These are phyloP conservation scores for Drosophila longiperda DNA, from an alignment of 2,888 invertebrate species.

Conservation along the genomic window DNA sequence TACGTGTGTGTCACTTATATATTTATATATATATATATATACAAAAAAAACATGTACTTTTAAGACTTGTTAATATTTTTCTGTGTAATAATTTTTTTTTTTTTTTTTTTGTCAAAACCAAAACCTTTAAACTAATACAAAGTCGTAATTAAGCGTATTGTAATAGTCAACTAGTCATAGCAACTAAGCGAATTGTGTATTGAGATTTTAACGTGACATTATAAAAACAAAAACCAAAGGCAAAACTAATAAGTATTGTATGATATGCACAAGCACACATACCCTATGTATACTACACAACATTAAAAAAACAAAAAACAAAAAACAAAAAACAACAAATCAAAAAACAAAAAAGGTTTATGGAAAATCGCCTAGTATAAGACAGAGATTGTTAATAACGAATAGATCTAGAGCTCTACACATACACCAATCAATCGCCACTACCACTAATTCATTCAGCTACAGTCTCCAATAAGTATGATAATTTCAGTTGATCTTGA, in stretches of 20 bases:
- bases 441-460: conserved; percentile 6
- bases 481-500: conserved; percentile 15
- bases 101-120: conserved; percentile 42
- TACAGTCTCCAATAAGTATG: conserved; percentile 7
- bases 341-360: conserved; percentile 10
- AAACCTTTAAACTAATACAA: conserved; percentile 29
- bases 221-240: conserved; percentile 21
- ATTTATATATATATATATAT: conserved; percentile 13
- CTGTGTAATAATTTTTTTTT: conserved; percentile 58
- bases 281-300: conserved; percentile 42
- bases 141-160: conserved; percentile 32
- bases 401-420: conserved; percentile 24
- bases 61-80: conserved; percentile 79
- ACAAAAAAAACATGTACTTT: conserved; percentile 39
- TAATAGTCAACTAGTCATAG: conserved; percentile 72
- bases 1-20: conserved; percentile 24
- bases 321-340: neutral
- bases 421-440: conserved; percentile 4
- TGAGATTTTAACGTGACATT: conserved; percentile 71
- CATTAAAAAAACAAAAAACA: neutral
- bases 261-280: conserved; percentile 40
- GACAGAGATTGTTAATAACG: conserved; percentile 54
- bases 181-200: conserved; percentile 68
- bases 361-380: conserved; percentile 20
- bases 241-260: conserved; percentile 37